phyloP scores from a whole-genome alignment of 2,888 invertebrate genomes.

The Odontomyia ornata region DNA sequence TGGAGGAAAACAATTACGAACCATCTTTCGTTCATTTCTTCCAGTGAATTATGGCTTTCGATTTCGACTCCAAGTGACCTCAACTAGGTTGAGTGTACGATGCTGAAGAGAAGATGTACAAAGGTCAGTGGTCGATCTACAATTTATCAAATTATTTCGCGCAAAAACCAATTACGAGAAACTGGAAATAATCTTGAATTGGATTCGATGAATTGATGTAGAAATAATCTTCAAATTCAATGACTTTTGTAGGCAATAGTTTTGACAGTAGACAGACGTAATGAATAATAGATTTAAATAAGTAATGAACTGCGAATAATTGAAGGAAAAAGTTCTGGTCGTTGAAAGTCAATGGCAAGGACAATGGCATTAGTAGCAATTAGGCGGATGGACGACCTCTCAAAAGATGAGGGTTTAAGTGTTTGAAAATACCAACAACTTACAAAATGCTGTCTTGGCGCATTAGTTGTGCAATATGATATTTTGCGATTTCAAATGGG shows the following conservation, averaged over 20 bases:
- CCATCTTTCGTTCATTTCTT: too few species aligned
- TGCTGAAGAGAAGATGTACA: neutral
- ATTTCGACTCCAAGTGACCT: neutral
- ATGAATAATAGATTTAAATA: neutral
- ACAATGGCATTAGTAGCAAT: too few species aligned
- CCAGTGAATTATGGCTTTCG: neutral
- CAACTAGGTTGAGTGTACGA: neutral
- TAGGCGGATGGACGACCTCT: too few species aligned
- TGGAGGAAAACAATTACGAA: too few species aligned
- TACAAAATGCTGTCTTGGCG: too few species aligned
- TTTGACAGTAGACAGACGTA: neutral
- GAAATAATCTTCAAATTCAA: neutral
- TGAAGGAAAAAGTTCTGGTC: neutral
- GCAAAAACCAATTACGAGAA: neutral
- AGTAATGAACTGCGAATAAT: neutral
- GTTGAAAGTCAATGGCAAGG: neutral
- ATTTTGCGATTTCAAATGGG: too few species aligned
- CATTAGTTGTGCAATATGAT: too few species aligned
- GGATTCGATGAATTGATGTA: neutral
- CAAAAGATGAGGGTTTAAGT: too few species aligned
- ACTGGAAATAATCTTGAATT: neutral
- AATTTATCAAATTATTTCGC: conserved; percentile 6
- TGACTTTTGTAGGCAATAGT: neutral
- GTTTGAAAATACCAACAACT: too few species aligned
- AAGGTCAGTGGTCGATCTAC: neutral